These are phyloP conservation scores for Lagodon rhomboides DNA, from an alignment of 2,797 vertebrate species.

Conservation along the genomic window DNA sequence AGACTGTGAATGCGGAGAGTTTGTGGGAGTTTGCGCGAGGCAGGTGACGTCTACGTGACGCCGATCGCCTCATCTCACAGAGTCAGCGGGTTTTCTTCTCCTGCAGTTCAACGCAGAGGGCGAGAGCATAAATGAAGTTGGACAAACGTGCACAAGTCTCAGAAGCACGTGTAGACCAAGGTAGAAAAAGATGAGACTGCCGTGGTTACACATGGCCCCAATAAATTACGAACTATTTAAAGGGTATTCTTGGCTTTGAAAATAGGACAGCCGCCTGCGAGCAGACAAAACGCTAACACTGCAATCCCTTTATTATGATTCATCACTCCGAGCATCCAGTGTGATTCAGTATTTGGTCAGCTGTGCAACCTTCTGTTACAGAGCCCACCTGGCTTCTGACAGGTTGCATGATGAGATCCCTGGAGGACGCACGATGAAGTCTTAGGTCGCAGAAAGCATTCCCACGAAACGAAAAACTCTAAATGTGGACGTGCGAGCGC, in stretches of 20 bases:
- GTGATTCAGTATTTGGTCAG: constrained; percentile 57
- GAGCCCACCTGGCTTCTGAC: constrained; percentile 69
- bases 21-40: constrained; percentile 21
- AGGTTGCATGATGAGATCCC: constrained; percentile 44
- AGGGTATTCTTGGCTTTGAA: constrained; percentile 67
- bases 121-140: constrained; percentile 11
- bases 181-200: constrained; percentile 27
- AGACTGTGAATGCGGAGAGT: constrained; percentile 1
- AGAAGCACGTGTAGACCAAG: constrained; percentile 20
- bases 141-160: constrained; percentile 22
- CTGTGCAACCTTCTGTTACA: constrained; percentile 45
- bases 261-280: constrained; percentile 69
- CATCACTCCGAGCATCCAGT: constrained; percentile 57
- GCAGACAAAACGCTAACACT: constrained; percentile 69
- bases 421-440: constrained; percentile 3
- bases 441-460: constrained; percentile 7
- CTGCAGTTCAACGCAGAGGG: constrained; percentile 5
- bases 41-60: constrained; percentile 27
- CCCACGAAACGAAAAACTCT: constrained; percentile 6
- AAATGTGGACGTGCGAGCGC: constrained; percentile 25
- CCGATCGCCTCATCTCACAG: constrained; percentile 20
- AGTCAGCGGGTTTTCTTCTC: constrained; percentile 6
- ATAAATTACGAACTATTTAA: constrained; percentile 66
- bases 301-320: constrained; percentile 68
- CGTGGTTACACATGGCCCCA: constrained; percentile 33